phyloP scores from a whole-genome alignment of 1,140 invertebrate genomes.

The Harlomillsia oculata region DNA sequence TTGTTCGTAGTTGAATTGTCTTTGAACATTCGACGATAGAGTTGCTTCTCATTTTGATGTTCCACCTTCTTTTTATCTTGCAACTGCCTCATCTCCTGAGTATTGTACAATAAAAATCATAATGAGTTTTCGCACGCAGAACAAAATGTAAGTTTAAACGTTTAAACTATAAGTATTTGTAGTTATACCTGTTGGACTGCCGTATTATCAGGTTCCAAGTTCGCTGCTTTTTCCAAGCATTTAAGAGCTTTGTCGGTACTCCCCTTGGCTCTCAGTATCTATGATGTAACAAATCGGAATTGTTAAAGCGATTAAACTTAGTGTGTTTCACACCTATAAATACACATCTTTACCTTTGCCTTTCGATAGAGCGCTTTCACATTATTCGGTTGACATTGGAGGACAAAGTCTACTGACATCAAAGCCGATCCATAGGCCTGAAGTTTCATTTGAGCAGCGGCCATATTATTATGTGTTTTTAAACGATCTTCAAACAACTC shows the following conservation, averaged over 20 bases:
- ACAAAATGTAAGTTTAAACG: constrained; percentile 7
- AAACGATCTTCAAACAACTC: constrained; percentile 62
- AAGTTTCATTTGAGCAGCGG: constrained; percentile 76
- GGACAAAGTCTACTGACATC: constrained; percentile 65
- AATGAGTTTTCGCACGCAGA: background rate
- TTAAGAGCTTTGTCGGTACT: constrained; percentile 51
- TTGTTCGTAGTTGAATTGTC: constrained; percentile 10
- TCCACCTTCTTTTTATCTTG: constrained; percentile 49
- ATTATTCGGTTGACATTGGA: constrained; percentile 72
- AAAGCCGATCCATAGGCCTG: constrained; percentile 70
- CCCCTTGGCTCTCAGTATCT: constrained; percentile 55
- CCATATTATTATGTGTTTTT: constrained; percentile 80
- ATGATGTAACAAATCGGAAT: no score
- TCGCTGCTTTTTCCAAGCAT: constrained; percentile 49
- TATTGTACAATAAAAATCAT: constrained; percentile 25
- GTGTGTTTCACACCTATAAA: background rate
- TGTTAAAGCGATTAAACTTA: no score
- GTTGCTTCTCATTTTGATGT: constrained; percentile 48
- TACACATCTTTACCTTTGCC: constrained; percentile 50
- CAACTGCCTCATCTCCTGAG: constrained; percentile 49
- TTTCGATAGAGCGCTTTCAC: constrained; percentile 82
- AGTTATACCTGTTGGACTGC: constrained; percentile 41
- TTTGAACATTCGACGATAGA: constrained; percentile 56
- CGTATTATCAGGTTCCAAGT: constrained; percentile 50
- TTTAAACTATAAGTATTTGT: constrained; percentile 18